These are phyloP conservation scores for Scaptodrosophila lebanonensis DNA, from an alignment of 1,140 invertebrate species.

Conservation along the genomic window DNA sequence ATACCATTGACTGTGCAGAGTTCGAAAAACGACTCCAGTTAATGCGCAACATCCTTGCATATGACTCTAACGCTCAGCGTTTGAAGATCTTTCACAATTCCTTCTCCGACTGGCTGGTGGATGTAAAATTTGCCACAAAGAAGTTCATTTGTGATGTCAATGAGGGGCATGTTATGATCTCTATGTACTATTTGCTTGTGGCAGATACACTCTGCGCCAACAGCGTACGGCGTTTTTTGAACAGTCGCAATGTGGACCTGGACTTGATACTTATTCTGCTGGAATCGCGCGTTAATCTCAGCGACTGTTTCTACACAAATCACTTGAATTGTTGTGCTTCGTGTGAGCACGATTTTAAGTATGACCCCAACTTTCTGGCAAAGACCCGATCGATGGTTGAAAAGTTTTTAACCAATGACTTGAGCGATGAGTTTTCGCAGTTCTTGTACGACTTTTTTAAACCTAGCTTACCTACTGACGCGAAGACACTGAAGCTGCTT, in stretches of 20 bases:
- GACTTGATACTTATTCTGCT: conserved; percentile 74
- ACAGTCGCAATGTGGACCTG: conserved; percentile 62
- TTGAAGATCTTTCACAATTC: conserved; percentile 92
- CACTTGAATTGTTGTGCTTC: conserved; percentile 71
- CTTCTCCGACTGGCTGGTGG: conserved; percentile 95
- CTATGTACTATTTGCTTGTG: conserved; percentile 87
- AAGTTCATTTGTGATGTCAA: conserved; percentile 92
- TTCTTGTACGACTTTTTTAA: conserved; percentile 78
- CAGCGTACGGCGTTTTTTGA: conserved; percentile 62
- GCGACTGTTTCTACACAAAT: conserved; percentile 76
- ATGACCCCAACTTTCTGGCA: conserved; percentile 64
- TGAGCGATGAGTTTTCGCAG: conserved; percentile 67
- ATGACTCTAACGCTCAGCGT: conserved; percentile 80
- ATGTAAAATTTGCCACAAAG: conserved; percentile 97
- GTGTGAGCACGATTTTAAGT: conserved; percentile 73
- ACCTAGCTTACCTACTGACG: conserved; percentile 80
- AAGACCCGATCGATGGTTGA: conserved; percentile 69
- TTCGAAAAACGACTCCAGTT: conserved; percentile 89
- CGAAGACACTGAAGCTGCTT: conserved; percentile 81
- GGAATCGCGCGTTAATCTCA: conserved; percentile 72
- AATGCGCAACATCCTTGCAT: conserved; percentile 81
- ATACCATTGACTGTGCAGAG: conserved; percentile 88
- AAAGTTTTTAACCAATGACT: conserved; percentile 61
- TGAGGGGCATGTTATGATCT: conserved; percentile 93
- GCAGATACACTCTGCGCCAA: conserved; percentile 75